These are phyloP conservation scores for Xanthorhoe spadicearia DNA, from an alignment of 2,888 invertebrate genomes.

Conservation along the genomic window DNA sequence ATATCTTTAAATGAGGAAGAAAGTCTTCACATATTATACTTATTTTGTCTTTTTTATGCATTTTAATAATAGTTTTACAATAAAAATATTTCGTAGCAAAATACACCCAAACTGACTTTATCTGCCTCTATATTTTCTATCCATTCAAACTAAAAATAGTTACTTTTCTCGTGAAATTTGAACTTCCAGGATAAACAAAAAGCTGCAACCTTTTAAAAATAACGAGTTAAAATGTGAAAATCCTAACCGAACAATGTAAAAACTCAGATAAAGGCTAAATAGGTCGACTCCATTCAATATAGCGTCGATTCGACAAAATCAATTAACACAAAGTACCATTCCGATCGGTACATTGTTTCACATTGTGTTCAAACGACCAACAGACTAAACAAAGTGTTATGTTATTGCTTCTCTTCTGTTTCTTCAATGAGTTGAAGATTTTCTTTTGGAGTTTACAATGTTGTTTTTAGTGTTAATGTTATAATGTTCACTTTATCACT, in stretches of 20 bases:
- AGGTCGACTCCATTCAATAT: slow-evolving; percentile 29
- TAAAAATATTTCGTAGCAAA: no score
- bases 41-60: no score
- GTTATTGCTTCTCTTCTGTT: slow-evolving; percentile 5
- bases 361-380: not conserved
- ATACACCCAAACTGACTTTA: no score
- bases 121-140: no score
- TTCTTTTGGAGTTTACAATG: not conserved
- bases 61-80: no score
- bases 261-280: slow-evolving; percentile 24
- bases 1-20: no score
- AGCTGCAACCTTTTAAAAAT: not conserved
- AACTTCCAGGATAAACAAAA: not conserved
- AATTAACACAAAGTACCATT: slow-evolving; percentile 39
- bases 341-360: slow-evolving; percentile 18
- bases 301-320: slow-evolving; percentile 41
- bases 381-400: slow-evolving; percentile 9
- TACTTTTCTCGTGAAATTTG: no score
- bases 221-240: not conserved
- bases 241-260: slow-evolving; percentile 10
- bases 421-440: not conserved
- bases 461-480: no score
- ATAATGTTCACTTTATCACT: no score
- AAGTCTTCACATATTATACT: no score
- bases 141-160: no score